Evolutionary conservation across 2,888 invertebrate genomes (phyloP).

Genomic region (Phragmatobia fuliginosa): DNA sequence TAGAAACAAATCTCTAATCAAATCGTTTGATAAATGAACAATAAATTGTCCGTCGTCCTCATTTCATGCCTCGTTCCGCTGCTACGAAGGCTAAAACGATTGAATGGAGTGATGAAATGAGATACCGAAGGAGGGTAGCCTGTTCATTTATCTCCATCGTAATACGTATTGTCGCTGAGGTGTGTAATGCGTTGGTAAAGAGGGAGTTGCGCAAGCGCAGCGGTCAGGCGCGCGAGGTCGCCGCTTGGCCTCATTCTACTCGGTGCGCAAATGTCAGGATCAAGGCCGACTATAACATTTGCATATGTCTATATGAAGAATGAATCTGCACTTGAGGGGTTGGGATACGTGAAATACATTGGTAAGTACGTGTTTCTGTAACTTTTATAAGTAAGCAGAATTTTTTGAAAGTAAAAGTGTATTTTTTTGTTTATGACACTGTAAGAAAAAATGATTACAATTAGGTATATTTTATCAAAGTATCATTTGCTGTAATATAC

Average conservation of each 20-base stretch:
- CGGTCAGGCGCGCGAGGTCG: slow-evolving; percentile 68
- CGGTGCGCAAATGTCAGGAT: slow-evolving; percentile 77
- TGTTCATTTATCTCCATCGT: slow-evolving; percentile 24
- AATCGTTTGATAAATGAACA: slow-evolving; percentile 24
- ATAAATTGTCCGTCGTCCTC: slow-evolving; percentile 10
- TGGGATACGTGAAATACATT: background rate
- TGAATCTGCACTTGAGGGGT: background rate
- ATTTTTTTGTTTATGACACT: too few species aligned
- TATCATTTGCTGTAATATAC: too few species aligned
- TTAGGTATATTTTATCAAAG: too few species aligned
- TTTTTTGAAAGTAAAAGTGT: too few species aligned
- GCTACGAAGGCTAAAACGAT: slow-evolving; percentile 34
- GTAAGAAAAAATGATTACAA: too few species aligned
- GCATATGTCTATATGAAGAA: background rate
- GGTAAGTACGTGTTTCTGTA: background rate
- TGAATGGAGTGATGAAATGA: slow-evolving; percentile 31
- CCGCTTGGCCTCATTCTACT: slow-evolving; percentile 66
- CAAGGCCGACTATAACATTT: slow-evolving; percentile 59
- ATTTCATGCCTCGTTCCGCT: background rate
- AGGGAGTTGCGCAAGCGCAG: slow-evolving; percentile 63
- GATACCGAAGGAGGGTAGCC: slow-evolving; percentile 35
- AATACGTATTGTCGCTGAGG: slow-evolving; percentile 17
- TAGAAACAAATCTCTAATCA: slow-evolving; percentile 8
- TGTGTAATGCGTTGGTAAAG: slow-evolving; percentile 20
- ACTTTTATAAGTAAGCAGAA: too few species aligned